A percentile compares a stretch with the other conserved stretches of the same genome.
These are phyloP conservation scores for Cryptocheilus praepositus DNA, from an alignment of 2,888 invertebrate genomes.

Conservation along the genomic window DNA sequence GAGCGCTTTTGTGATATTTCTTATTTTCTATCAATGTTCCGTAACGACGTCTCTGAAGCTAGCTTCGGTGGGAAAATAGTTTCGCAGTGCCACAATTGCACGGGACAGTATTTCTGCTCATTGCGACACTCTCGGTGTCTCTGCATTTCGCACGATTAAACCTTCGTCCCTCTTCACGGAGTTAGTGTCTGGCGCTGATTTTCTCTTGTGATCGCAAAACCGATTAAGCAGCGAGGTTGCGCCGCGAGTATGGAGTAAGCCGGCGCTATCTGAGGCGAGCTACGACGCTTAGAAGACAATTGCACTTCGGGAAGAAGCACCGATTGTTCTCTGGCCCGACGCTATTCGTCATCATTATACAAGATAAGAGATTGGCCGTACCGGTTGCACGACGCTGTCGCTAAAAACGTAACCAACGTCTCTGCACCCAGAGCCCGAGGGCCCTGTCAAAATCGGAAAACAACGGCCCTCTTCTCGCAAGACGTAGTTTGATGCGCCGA, in stretches of 20 bases:
- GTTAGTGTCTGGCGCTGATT: constrained; percentile 30
- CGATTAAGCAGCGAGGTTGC: constrained; percentile 20
- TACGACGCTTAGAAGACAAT: constrained; percentile 15
- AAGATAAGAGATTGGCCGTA: constrained; percentile 35
- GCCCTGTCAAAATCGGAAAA: no score
- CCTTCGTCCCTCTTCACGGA: not conserved
- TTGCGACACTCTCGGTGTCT: constrained; percentile 6
- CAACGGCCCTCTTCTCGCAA: no score
- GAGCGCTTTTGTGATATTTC: no score
- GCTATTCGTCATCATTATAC: constrained; percentile 19
- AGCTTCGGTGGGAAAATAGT: no score
- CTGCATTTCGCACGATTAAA: constrained; percentile 40
- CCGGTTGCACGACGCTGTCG: no score
- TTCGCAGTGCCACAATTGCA: no score
- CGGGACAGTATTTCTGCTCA: not conserved
- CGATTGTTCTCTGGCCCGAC: not conserved
- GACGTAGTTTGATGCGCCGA: no score
- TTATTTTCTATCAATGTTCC: no score
- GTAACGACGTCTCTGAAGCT: no score
- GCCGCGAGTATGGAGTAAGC: constrained; percentile 2
- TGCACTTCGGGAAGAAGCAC: constrained; percentile 23
- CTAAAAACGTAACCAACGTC: no score
- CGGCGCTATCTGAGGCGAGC: constrained; percentile 29
- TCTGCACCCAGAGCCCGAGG: no score
- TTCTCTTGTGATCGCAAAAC: constrained; percentile 33